Percentiles rank a stretch among this genome's conserved stretches.
phyloP scores from a whole-genome alignment of 1,140 invertebrate species.

The Aphaenogaster floridana region DNA sequence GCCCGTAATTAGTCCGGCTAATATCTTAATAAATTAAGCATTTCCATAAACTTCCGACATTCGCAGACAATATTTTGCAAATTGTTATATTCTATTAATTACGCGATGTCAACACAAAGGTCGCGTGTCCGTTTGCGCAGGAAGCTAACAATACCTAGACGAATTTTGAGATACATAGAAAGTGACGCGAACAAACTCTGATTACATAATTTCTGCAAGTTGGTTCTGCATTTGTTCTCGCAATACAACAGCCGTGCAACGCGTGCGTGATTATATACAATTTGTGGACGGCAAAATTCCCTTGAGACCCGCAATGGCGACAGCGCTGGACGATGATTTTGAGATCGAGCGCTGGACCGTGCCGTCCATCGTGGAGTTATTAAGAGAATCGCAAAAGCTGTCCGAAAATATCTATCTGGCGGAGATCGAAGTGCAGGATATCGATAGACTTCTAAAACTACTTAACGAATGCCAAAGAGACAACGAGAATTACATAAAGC shows the following conservation, averaged over 20 bases:
- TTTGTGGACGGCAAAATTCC: slow-evolving; percentile 74
- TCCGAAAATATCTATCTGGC: slow-evolving; percentile 75
- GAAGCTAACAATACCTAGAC: not conserved
- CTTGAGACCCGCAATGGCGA: slow-evolving; percentile 73
- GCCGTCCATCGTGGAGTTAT: slow-evolving; percentile 74
- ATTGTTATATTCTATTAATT: slow-evolving; percentile 27
- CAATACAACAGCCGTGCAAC: slow-evolving; percentile 73
- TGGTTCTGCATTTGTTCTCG: slow-evolving; percentile 22
- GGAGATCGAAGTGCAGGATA: slow-evolving; percentile 75
- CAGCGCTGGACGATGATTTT: slow-evolving; percentile 8
- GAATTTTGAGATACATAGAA: slow-evolving; percentile 16
- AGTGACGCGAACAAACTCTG: not conserved
- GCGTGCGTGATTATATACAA: slow-evolving; percentile 77
- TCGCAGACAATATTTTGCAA: slow-evolving; percentile 7
- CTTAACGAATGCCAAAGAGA: slow-evolving; percentile 5
- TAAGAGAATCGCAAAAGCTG: slow-evolving; percentile 72
- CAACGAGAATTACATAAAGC: not conserved
- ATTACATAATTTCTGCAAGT: slow-evolving; percentile 25
- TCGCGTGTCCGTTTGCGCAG: not conserved
- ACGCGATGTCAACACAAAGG: not conserved
- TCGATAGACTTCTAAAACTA: slow-evolving; percentile 41
- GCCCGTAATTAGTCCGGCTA: slow-evolving; percentile 54
- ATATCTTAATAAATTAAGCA: slow-evolving; percentile 50
- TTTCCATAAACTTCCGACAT: not conserved
- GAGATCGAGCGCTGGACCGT: slow-evolving; percentile 57